phyloP scores from a whole-genome alignment of 2,888 invertebrate genomes.

The Nyleta sp. region DNA sequence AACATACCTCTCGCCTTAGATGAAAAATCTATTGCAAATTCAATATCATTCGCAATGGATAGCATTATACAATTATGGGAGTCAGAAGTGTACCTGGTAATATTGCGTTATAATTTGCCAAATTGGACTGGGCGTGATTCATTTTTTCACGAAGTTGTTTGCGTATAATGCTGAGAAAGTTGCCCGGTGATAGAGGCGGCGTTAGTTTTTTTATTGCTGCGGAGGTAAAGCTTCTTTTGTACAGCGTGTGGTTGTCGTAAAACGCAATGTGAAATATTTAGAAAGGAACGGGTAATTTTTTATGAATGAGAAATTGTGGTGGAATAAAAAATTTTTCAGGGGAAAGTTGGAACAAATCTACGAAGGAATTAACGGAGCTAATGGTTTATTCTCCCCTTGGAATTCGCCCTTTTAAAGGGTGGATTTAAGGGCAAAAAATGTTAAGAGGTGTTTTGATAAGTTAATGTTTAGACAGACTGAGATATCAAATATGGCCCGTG shows the following conservation, averaged over 20 bases:
- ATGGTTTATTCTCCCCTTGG: too few relatives aligned
- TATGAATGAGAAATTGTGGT: not conserved
- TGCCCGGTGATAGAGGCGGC: not conserved
- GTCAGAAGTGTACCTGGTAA: not conserved
- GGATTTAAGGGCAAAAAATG: too few relatives aligned
- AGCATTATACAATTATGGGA: not conserved
- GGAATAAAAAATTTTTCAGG: not conserved
- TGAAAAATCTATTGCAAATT: too few relatives aligned
- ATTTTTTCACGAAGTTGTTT: not conserved
- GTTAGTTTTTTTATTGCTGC: conserved; percentile 3
- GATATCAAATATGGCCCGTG: too few relatives aligned
- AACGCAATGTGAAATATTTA: conserved; percentile 1
- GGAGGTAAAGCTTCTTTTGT: conserved; percentile 4
- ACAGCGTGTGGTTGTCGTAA: not conserved
- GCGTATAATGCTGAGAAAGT: not conserved
- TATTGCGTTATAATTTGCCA: not conserved
- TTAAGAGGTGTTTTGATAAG: too few relatives aligned
- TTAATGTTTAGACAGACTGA: too few relatives aligned
- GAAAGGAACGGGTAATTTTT: conserved; percentile 2
- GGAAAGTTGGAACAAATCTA: too few relatives aligned
- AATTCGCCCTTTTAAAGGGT: too few relatives aligned
- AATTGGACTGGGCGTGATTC: not conserved
- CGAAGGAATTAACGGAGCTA: too few relatives aligned
- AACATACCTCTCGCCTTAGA: too few relatives aligned
- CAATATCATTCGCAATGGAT: too few relatives aligned